Evolutionary conservation across 2,888 invertebrate genomes (phyloP), one percentile per base, ranked within the genome.

Genomic region (Heliconius ismenius): DNA sequence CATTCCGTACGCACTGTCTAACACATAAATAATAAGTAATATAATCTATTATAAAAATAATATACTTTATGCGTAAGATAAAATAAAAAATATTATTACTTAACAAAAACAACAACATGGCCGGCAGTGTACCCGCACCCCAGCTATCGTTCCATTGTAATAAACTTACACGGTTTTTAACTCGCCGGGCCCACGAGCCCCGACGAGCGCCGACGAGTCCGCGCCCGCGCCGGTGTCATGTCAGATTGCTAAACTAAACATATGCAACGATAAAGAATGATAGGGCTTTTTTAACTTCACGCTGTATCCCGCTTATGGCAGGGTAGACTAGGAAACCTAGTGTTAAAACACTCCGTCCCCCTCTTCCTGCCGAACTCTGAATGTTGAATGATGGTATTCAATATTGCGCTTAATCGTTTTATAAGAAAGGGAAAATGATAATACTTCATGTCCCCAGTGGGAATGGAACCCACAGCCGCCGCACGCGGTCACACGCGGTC

Each of bases 141-240:
- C 84, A 83, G 81, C 82, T 82, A 81, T 80, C 80, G 43, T 82
- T 83, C 85, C 82, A 89, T 91, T 91, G 92, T 91, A 90, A 91
- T 91, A 91, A 89, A 92, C 88, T 92, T 91, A 92, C 92, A 93
- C 89, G 92, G 88, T 92, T 92, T 92, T 92, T 92, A 92, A 90
- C 90, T 90, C 78, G 79, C 73, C 76, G 70, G 39, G 74, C 76
- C 70, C 24, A 21, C 49, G 78, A 79, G 67, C 43, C 28, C 28
- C 28, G 28, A 54, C 62, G 78, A 79, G 67, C 43, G 4, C 28
- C 62, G 62, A 62, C 73, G 74, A 78, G 28, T 54, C 54, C 54
- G 60, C 32, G 24, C 60, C 21, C 24, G 36, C 3, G n/a, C 24
- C 60, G 1, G 4, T 3, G 26, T 18, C 24, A 39, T 9, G 39